Base-by-base conservation (phyloP, 2,113 vertebrate species). In the Centropus unirufus region DNA sequence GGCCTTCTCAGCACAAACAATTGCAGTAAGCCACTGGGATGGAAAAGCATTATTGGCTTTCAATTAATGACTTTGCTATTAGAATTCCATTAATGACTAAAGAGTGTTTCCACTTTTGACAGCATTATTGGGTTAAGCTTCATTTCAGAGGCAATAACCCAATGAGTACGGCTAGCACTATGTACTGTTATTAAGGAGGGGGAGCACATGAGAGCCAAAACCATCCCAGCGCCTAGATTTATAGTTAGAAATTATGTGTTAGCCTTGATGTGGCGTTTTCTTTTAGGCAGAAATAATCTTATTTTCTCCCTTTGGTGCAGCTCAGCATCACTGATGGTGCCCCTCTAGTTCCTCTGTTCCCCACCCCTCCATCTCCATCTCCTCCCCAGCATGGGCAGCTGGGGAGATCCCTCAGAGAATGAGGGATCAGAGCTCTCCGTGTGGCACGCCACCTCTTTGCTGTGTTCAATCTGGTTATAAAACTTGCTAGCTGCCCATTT, bases 121-220 rank as follows among this genome's bases (percentile, higher is more conserved):
- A 57, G 61, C 22, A 47, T 91, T 92, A 83, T 61, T 73, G 82
- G 51, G 80, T 70, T 51, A 82, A 83, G 92, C 83, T 91, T 78
- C 83, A 83, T 85, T 94, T 78, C 92, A 70, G 70, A 75, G n/a
- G 83, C 92, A 96, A 88, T 62, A 94, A 91, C 36, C 62, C 83
- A 44, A 23, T 8, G 39, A 20, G 8, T n/a, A 54, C 6, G 44
- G 61, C 36, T 15, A 61, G 57, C 47, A 17, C 10, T 47, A 11
- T 27, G 51, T 27, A 20, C 39, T 34, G 12, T 27, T 74, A 55
- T 32, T 34, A 54, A 54, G 39, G 34, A 42, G 12, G 14, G 5
- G 36, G 21, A 23, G 14, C 26, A 54, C 11, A 16, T 62, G 55
- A 18, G 9, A 79, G 30, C 30, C 20, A 63, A 64, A 81, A 6